Conservation (phyloP, 2,113 vertebrate species). For the Calyptomena viridis region DNA sequence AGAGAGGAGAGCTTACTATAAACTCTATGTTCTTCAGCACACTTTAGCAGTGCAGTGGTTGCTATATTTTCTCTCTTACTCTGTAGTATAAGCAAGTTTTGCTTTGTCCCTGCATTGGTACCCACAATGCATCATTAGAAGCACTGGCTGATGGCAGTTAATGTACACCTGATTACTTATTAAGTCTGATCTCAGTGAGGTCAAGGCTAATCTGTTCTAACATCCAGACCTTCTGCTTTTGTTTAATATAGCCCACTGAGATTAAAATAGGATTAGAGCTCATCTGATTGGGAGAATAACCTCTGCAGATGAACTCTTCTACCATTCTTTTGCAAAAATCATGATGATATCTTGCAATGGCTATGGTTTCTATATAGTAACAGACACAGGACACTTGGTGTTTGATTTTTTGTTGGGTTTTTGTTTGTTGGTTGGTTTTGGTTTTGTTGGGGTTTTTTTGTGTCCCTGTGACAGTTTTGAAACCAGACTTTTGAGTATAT, state of each 20-base stretch:
- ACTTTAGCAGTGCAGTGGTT: background rate
- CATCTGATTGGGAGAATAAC: slow-evolving; percentile 9
- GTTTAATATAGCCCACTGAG: slow-evolving; percentile 66
- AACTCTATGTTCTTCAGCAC: background rate
- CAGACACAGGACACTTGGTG: background rate
- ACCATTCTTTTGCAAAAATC: background rate
- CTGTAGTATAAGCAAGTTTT: background rate
- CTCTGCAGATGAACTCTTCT: slow-evolving; percentile 2
- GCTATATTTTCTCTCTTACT: background rate
- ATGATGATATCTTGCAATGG: background rate
- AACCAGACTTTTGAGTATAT: background rate
- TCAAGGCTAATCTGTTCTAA: slow-evolving; percentile 65
- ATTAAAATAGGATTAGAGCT: slow-evolving; percentile 69
- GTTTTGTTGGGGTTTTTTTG: background rate
- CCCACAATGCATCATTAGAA: background rate
- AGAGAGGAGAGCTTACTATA: background rate
- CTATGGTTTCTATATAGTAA: background rate
- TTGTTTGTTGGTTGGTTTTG: too few species aligned
- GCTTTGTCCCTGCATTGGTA: background rate
- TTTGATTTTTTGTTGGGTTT: background rate
- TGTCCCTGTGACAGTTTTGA: background rate
- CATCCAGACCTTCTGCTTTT: slow-evolving; percentile 62
- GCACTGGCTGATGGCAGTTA: background rate
- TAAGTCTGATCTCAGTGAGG: slow-evolving; percentile 60
- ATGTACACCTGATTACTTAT: slow-evolving; percentile 53